Base-by-base conservation (phyloP, 2,888 invertebrate species). In the Nudaria mundana region DNA sequence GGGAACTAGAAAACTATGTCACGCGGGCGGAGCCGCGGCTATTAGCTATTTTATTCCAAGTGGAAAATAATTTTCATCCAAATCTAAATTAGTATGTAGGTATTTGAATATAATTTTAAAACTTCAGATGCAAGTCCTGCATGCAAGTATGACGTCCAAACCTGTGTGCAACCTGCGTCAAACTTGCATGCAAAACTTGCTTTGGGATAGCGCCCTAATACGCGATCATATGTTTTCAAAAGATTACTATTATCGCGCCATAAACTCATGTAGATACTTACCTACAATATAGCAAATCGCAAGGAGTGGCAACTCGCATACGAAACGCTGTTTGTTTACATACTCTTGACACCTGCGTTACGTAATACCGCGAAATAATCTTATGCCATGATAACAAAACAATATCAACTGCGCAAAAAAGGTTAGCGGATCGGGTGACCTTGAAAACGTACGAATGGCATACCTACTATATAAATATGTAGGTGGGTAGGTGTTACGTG, bases 311-410 rank as follows among this genome's bases (percentile, higher is more conserved):
- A n/a, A n/a, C 77, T 72, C 65, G 44, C 56, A 48, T 4, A 64
- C 61, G 81, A 82, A 81, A 85, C 82, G n/a, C n/a, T n/a, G n/a
- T n/a, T 81, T 83, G 86, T 83, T 83, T 81, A 81, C 73, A 59
- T 60, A 56, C 53, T 40, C 34, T 31, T 25, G 6, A 28, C 13
- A 14, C 16, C 11, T 8, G 5, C 7, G 30, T 37, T 37, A 14
- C 33, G 29, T 32, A 37, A 40, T 34, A 25, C 11, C 28, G 28
- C 23, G 30, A 33, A 30, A 36, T 12, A 29, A 24, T 24, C 24
- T 13, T 30, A 14, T 35, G 26, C 5, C 12, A 8, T 25, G 20
- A 31, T 26, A 33, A 26, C 31, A 24, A 14, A 7, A 5, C 8
- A 15, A 34, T 18, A 10, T 30, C 30, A 39, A 60, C 56, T 57